Evolutionary conservation across 2,113 vertebrate genomes (phyloP).

Genomic region (Haplotaxodon microlepis): DNA sequence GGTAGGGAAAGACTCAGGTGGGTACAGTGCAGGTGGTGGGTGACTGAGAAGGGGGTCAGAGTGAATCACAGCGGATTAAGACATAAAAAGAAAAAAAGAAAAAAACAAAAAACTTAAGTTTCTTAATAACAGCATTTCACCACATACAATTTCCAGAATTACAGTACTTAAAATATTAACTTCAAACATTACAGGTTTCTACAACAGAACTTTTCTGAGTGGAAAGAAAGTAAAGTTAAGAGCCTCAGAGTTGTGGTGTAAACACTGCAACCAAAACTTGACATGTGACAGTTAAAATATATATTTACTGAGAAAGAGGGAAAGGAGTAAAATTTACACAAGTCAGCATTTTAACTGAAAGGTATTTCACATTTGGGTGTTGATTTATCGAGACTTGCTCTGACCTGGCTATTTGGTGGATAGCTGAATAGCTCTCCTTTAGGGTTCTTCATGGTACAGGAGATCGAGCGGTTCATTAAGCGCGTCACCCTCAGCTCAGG

Average conservation of each 20-base stretch:
- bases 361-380: background rate
- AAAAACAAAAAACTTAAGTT: fast-evolving
- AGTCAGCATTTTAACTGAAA: background rate
- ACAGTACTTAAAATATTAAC: background rate
- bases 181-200: background rate
- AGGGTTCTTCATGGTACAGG: conserved; percentile 95
- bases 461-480: conserved; percentile 95
- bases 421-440: conserved; percentile 93
- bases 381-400: background rate
- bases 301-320: background rate
- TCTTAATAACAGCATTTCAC: background rate
- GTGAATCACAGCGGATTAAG: conserved; percentile 10
- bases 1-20: conserved; percentile 38
- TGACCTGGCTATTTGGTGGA: conserved; percentile 90
- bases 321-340: background rate
- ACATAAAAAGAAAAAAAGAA: background rate
- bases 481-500: conserved; percentile 90
- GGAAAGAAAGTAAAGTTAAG: background rate
- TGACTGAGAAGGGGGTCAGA: conserved; percentile 25
- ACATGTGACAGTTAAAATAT: background rate
- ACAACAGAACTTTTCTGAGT: background rate
- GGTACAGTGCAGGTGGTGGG: conserved; percentile 20
- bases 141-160: background rate
- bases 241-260: background rate
- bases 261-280: background rate